Evolutionary conservation across 2,888 invertebrate species (phyloP), one percentile per base, ranked within the genome.

Genomic region (Cephonodes hylas): DNA sequence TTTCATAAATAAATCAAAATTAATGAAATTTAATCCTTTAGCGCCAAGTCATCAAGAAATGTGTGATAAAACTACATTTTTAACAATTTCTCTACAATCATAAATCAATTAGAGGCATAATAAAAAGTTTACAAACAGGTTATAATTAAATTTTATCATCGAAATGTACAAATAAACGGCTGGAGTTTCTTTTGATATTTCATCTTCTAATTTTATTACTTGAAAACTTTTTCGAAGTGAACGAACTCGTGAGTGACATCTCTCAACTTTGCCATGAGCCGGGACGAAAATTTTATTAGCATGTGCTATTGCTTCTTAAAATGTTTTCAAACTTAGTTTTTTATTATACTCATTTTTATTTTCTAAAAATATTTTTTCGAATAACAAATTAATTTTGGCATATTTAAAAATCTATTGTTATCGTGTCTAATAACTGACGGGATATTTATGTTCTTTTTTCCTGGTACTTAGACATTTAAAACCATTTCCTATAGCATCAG

Each of bases 151-250:
- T 58, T 58, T n/a, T 42, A 58, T 58, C 42, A 58, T 38, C 34
- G 38, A 48, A 53, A 42, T 38, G 38, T 53, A 42, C 48, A 53
- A 60, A 48, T 48, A 48, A 20, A 60, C 48, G 34, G 20, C 42
- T 60, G 46, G 34, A 42, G 42, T 53, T 53, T 46, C 42, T 25
- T 60, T 53, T 60, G 48, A 60, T 60, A 53, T 60, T 60, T 42
- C 46, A 53, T 60, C 60, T 46, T 48, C 3, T 25, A 42, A 60
- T 48, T 60, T 60, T 60, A 60, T 60, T 48, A 53, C 60, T 23
- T 0, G 23, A 15, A 48, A 38, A 48, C 22, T 60, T 60, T 59
- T 60, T 18, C 38, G 25, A 48, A 53, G 23, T 42, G 23, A 53
- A 60, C 42, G 38, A 42, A 42, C 48, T 60, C 18, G 5, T 13